Base-by-base conservation (phyloP, 2,888 invertebrate genomes). In the Patella pellucida region DNA sequence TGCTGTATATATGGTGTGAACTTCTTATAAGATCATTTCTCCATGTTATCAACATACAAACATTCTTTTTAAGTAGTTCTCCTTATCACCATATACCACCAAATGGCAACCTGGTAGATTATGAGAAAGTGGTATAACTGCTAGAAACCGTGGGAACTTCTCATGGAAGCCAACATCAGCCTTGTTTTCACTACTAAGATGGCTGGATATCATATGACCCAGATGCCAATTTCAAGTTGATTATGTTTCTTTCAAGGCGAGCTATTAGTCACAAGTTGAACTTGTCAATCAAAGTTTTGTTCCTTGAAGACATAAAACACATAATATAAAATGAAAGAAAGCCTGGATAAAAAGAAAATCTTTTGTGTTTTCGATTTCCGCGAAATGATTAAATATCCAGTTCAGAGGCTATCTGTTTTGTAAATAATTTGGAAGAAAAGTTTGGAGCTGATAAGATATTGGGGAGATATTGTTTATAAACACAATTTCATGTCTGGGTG, bases 201-300 rank as follows among this genome's bases (percentile, higher is more conserved):
- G 62, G 23, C 62, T 62, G 19, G 62, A 62, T 41, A 41, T 62
- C 62, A 62, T 23, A 62, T 62, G 62, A 23, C 23, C 62, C 62
- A 62, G 62, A 62, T 62, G 62, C 62, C 62, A 62, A 12, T 11
- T 14, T 62, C 62, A 62, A 62, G 62, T 62, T 62, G 62, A 62
- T 62, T 62, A 62, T 62, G 12, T 62, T 62, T 62, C 62, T 62
- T 23, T 19, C 23, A 14, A 19, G 62, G 62, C 19, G 23, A 19
- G 23, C 23, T 62, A 62, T 62, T 62, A 62, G 62, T 62, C 62
- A 62, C 62, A 62, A 62, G 62, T 19, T 62, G 19, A 62, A 62
- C 62, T 62, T 62, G 62, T 62, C 62, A 62, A 62, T 62, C 62
- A 62, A 62, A 62, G 19, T 12, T 23, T 62, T 62, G 19, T 23